These are phyloP conservation scores for Gorsachius goisagi DNA, from an alignment of 2,113 vertebrate species.

Conservation along the genomic window DNA sequence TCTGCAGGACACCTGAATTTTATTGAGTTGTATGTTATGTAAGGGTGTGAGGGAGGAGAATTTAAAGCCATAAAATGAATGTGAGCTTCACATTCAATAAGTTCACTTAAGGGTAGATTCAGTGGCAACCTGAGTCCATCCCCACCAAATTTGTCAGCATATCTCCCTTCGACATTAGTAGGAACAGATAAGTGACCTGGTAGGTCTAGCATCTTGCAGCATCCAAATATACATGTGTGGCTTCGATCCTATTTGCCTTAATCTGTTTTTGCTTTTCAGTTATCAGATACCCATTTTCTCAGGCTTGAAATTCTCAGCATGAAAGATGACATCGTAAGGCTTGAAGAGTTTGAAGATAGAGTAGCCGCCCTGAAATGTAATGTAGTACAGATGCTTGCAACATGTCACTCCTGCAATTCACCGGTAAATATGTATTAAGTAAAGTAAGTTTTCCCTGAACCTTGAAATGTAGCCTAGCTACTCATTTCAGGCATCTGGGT, in stretches of 20 bases:
- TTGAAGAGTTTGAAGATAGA: not conserved
- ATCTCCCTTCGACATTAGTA: not conserved
- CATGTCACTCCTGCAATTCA: not conserved
- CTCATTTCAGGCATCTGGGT: conserved; percentile 44
- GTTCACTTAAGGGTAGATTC: not conserved
- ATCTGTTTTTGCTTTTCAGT: not conserved
- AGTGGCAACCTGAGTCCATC: not conserved
- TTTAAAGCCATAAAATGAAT: not conserved
- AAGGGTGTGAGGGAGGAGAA: not conserved
- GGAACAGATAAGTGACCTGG: not conserved
- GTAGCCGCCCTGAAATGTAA: not conserved
- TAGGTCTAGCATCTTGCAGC: not conserved
- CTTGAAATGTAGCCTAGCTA: not conserved
- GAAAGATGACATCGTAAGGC: not conserved
- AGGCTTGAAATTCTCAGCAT: not conserved
- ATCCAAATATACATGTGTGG: not conserved
- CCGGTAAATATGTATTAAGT: not conserved
- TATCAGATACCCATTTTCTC: not conserved
- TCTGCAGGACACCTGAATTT: not conserved
- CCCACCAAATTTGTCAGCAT: not conserved
- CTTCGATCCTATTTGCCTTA: not conserved
- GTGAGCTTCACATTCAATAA: not conserved
- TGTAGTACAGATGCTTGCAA: not conserved
- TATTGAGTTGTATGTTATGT: not conserved
- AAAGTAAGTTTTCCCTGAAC: not conserved